phyloP scores from a whole-genome alignment of 1,140 invertebrate species.

The Triops cancriformis region DNA sequence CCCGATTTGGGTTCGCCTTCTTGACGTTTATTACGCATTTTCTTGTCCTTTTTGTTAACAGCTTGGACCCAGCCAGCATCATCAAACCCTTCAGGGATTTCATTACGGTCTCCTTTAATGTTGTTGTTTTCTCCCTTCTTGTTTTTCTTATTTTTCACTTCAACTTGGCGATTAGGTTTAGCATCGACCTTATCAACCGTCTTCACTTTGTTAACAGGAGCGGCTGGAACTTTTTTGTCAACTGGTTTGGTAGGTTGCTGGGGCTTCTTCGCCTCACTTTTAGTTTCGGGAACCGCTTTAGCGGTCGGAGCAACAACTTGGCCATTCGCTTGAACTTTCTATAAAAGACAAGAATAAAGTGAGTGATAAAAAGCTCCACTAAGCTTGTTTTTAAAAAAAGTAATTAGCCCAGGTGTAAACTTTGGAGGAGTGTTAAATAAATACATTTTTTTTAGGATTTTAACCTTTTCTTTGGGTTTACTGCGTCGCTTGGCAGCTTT shows the following conservation, averaged over 20 bases:
- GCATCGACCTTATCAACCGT: background rate
- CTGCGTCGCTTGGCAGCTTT: background rate
- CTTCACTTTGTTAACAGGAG: background rate
- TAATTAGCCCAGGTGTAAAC: too few species aligned
- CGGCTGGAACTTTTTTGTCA: background rate
- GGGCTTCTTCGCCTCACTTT: background rate
- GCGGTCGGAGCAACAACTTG: background rate
- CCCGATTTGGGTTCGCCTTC: background rate
- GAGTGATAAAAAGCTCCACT: background rate
- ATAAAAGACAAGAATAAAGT: background rate
- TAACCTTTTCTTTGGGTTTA: slow-evolving; percentile 20
- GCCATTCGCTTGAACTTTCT: background rate
- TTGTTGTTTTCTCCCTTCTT: background rate
- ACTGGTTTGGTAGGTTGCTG: background rate
- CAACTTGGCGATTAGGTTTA: background rate
- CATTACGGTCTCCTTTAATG: background rate
- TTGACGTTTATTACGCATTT: background rate
- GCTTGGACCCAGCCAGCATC: slow-evolving; percentile 19
- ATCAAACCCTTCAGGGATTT: background rate
- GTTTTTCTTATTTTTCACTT: background rate
- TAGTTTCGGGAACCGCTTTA: background rate
- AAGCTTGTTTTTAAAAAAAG: too few species aligned
- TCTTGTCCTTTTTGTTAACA: slow-evolving; percentile 23
- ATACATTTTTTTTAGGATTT: too few species aligned
- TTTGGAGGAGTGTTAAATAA: too few species aligned